These are phyloP conservation scores for Armadillidium nasatum DNA, from an alignment of 1,140 invertebrate genomes.

Conservation along the genomic window DNA sequence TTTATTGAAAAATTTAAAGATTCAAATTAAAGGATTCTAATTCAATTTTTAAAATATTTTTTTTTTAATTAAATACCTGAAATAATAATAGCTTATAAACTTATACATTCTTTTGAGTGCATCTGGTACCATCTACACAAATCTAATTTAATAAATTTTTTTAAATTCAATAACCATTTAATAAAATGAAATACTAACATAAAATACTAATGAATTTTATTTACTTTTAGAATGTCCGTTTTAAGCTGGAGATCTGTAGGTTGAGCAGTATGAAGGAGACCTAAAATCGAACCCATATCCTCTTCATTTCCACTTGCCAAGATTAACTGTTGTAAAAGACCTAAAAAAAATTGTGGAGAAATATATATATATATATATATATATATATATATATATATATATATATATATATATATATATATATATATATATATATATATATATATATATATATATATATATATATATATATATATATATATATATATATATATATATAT, in stretches of 20 bases:
- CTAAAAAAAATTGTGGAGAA: conserved; percentile 22
- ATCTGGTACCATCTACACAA: no score
- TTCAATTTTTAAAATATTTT: no score
- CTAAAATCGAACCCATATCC: conserved; percentile 86
- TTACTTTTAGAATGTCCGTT: conserved; percentile 80
- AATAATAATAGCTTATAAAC: no score
- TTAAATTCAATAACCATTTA: not conserved
- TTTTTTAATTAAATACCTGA: no score
- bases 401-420: no score
- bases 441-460: no score
- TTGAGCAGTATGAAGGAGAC: conserved; percentile 82
- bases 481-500: no score
- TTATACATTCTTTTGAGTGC: no score
- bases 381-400: conserved; percentile 48
- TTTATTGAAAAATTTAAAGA: not conserved
- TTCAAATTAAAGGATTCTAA: no score
- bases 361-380: not conserved
- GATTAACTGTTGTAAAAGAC: conserved; percentile 70
- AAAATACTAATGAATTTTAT: not conserved
- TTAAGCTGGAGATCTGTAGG: conserved; percentile 74
- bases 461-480: no score
- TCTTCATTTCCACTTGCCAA: conserved; percentile 88
- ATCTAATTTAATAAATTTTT: conserved; percentile 50
- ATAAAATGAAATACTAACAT: not conserved
- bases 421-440: no score